phyloP scores from a whole-genome alignment of 2,797 vertebrate genomes.

The Malurus leucopterus region DNA sequence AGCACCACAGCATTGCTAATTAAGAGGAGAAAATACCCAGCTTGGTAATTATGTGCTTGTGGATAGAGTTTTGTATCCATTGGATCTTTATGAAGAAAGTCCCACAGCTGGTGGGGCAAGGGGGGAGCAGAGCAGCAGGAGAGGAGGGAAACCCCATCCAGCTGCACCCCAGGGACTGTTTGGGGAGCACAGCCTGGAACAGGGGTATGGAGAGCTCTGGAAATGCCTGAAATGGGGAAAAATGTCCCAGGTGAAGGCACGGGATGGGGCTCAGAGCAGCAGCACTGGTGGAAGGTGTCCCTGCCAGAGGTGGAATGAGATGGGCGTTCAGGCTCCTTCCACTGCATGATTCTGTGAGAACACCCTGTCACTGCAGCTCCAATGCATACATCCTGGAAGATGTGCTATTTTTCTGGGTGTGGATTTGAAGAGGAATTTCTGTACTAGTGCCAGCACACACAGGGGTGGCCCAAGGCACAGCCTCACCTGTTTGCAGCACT shows the following conservation, averaged over 20 bases:
- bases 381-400: fast-evolving
- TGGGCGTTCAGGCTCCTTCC: background rate
- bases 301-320: background rate
- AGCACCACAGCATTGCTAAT: constrained; percentile 15
- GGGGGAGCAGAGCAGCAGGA: background rate
- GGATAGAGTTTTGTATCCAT: background rate
- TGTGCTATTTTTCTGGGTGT: fast-evolving
- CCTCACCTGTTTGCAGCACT: background rate
- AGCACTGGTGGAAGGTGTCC: background rate
- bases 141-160: background rate
- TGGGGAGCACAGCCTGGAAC: background rate
- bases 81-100: background rate
- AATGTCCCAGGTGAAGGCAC: background rate
- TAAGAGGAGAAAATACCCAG: constrained; percentile 42
- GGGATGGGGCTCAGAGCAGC: background rate
- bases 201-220: background rate
- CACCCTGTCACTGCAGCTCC: background rate
- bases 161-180: background rate
- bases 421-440: background rate
- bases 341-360: background rate
- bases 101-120: background rate
- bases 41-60: constrained; percentile 32
- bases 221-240: background rate
- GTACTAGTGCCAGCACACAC: background rate
- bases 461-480: background rate